Base-by-base conservation (phyloP, 2,797 vertebrate genomes). In the Carduelis carduelis region DNA sequence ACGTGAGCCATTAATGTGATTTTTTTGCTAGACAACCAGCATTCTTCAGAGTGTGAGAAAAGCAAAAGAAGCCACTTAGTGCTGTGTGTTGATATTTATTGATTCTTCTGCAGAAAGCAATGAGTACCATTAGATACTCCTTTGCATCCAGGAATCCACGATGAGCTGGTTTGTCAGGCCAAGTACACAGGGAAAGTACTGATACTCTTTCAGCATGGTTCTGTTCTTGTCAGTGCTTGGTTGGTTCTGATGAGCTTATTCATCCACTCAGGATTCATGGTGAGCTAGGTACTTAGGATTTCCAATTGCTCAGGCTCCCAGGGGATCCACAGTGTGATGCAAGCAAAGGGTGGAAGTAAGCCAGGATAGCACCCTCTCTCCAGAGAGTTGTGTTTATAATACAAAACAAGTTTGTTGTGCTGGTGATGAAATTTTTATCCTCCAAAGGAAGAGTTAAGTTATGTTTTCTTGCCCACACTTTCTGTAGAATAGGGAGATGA, bases 141-240 rank as follows among this genome's bases (percentile, higher is more conserved):
- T 87, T 78, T 87, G 71, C 76, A 94, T 95, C 85, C 83, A 90
- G 91, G 92, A 97, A 97, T 91, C 30, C 61, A 23, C 89, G 94
- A 21, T 70, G 68, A 83, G 68, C 50, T 69, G 76, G 8, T 83
- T 69, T 80, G 26, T 95, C 80, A 78, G 37, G 65, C 47, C 46
- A 21, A 80, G 65, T 21, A 49, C 50, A 20, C 59, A 34, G 78
- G 27, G 28, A 80, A 95, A 89, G 84, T 87, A 87, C 71, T 61
- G 90, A 59, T 37, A 2, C 0, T 71, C 41, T 89, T 95, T 96
- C 91, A 81, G 46, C 61, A 43, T 22, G 46, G 13, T 47, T 71
- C 30, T 57, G 13, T 47, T 71, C 30, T 57, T 27, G 30, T 66
- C 47, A 53, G n/a, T 23, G 24, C 32, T 3, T 8, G 2, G 5